Evolutionary conservation across 2,113 vertebrate species (phyloP).

Genomic region (Tricholaema leucomelas): DNA sequence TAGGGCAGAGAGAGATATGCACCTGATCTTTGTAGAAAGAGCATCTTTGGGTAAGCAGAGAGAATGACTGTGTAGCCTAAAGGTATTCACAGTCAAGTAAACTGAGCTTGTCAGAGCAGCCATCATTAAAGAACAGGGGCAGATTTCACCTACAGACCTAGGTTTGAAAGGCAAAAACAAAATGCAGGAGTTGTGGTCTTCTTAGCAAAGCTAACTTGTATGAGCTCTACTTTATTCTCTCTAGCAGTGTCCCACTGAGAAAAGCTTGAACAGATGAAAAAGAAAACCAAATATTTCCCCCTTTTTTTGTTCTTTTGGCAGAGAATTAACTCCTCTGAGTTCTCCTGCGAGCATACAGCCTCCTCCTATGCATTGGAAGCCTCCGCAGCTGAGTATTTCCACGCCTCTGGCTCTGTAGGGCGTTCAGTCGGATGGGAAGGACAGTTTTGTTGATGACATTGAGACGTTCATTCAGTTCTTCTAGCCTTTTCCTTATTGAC

Average conservation of each 20-base stretch:
- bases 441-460: slow-evolving; percentile 29
- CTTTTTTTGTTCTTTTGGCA: not conserved
- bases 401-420: slow-evolving; percentile 58
- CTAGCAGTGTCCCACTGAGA: not conserved
- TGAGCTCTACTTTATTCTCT: not conserved
- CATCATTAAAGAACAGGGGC: not conserved
- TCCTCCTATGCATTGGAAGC: slow-evolving; percentile 29
- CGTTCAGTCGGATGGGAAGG: slow-evolving; percentile 22
- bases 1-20: slow-evolving; percentile 7
- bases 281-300: not conserved
- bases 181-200: not conserved
- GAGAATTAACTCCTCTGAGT: slow-evolving; percentile 27
- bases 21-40: not conserved
- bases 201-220: not conserved
- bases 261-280: slow-evolving; percentile 4
- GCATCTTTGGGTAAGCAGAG: not conserved
- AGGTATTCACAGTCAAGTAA: not conserved
- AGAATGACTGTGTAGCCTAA: not conserved
- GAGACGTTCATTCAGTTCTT: slow-evolving; percentile 59
- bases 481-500: slow-evolving; percentile 62
- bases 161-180: not conserved
- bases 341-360: slow-evolving; percentile 36
- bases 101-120: not conserved
- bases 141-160: not conserved
- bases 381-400: slow-evolving; percentile 49